These are phyloP conservation scores for Eunapius fragilis DNA, from an alignment of 37 sponge, comb jelly and placozoan species.

Conservation along the genomic window DNA sequence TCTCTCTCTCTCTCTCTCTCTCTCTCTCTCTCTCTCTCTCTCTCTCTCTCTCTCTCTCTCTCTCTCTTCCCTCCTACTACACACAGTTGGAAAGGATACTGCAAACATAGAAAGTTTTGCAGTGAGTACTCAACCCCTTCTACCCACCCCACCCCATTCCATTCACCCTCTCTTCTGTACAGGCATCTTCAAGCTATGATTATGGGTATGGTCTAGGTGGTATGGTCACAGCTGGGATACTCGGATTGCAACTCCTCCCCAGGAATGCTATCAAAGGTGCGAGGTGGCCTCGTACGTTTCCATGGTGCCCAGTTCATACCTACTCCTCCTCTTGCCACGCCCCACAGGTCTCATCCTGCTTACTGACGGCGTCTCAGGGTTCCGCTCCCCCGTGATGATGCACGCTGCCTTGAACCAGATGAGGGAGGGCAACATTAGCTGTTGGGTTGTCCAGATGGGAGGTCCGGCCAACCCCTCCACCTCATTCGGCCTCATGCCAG, in stretches of 20 bases:
- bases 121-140: background rate
- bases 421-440: conserved; percentile 68
- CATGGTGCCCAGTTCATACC: background rate
- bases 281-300: background rate
- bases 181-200: background rate
- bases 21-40: too few relatives aligned
- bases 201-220: conserved; percentile 36
- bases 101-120: background rate
- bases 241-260: conserved; percentile 75
- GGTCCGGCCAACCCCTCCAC: conserved; percentile 33
- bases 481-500: conserved; percentile 58
- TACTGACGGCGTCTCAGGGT: conserved; percentile 76
- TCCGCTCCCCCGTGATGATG: conserved; percentile 50
- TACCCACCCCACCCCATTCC: background rate
- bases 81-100: background rate
- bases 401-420: conserved; percentile 51
- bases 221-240: conserved; percentile 59
- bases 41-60: too few relatives aligned
- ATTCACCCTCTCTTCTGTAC: background rate
- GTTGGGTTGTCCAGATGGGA: conserved; percentile 74
- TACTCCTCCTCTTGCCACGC: background rate
- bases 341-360: conserved; percentile 55
- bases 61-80: background rate
- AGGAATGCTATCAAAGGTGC: conserved; percentile 68
- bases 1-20: too few relatives aligned